Evolutionary conservation across 1,140 invertebrate genomes (phyloP).

Genomic region (Chrysoperla carnea): DNA sequence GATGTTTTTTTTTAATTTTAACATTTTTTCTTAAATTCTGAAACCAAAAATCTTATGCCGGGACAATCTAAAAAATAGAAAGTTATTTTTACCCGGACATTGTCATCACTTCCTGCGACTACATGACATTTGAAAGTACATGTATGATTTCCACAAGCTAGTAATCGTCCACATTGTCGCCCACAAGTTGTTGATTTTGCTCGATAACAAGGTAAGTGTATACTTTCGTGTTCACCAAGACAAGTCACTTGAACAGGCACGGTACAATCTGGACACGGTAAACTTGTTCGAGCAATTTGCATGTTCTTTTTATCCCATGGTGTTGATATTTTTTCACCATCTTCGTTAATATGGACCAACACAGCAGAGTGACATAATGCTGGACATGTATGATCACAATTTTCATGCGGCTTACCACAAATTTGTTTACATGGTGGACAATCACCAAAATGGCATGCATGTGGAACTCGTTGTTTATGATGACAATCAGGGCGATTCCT

Average conservation of each 20-base stretch:
- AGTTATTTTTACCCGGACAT: slow-evolving; percentile 21
- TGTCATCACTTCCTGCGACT: slow-evolving; percentile 24
- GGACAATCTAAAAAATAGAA: slow-evolving; percentile 8
- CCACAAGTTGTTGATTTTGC: slow-evolving; percentile 55
- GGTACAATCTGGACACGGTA: slow-evolving; percentile 52
- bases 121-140: slow-evolving; percentile 59
- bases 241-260: slow-evolving; percentile 56
- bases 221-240: slow-evolving; percentile 52
- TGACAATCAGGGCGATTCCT: slow-evolving; percentile 51
- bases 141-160: slow-evolving; percentile 63
- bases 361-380: slow-evolving; percentile 66
- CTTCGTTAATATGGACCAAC: slow-evolving; percentile 34
- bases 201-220: slow-evolving; percentile 53
- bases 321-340: slow-evolving; percentile 41
- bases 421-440: slow-evolving; percentile 68
- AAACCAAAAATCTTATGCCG: too few species aligned
- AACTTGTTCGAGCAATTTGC: slow-evolving; percentile 39
- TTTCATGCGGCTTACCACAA: slow-evolving; percentile 38
- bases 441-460: slow-evolving; percentile 72
- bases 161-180: slow-evolving; percentile 42
- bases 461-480: slow-evolving; percentile 48
- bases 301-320: slow-evolving; percentile 48
- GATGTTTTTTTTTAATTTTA: too few species aligned
- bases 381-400: slow-evolving; percentile 64
- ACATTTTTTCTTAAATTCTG: too few species aligned